Evolutionary conservation across 2,113 vertebrate species (phyloP).

Genomic region (Perca schrenkii): DNA sequence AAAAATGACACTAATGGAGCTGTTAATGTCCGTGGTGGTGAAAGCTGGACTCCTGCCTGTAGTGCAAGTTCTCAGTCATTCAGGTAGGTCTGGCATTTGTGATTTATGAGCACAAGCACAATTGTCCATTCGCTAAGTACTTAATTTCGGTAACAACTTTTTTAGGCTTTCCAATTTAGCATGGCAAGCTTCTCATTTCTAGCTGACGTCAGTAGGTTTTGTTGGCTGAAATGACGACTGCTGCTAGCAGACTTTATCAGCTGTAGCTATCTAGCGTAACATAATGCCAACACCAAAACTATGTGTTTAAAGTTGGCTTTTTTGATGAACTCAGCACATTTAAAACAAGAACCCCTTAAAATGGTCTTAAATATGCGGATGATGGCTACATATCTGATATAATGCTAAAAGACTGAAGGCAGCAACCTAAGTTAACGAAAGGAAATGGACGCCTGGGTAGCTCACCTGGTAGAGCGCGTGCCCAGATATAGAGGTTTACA

Average conservation of each 20-base stretch:
- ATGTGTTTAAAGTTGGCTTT: background rate
- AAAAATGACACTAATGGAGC: background rate
- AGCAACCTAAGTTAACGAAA: too few relatives aligned
- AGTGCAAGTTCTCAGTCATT: background rate
- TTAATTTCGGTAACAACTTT: background rate
- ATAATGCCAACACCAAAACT: background rate
- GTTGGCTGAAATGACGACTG: background rate
- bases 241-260: too few relatives aligned
- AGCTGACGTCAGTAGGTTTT: too few relatives aligned
- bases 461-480: too few relatives aligned
- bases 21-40: background rate
- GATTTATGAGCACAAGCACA: background rate
- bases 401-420: background rate
- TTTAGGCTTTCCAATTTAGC: background rate
- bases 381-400: background rate
- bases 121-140: background rate
- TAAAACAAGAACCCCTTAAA: too few relatives aligned
- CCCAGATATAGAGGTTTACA: too few relatives aligned
- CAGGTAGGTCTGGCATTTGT: constrained; percentile 39
- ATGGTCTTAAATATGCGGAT: too few relatives aligned
- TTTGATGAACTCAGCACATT: too few relatives aligned
- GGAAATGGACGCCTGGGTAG: too few relatives aligned
- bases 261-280: too few relatives aligned
- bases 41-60: background rate
- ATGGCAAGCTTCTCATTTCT: too few relatives aligned